phyloP scores from a whole-genome alignment of 2,113 vertebrate genomes.

The Acinonyx jubatus region DNA sequence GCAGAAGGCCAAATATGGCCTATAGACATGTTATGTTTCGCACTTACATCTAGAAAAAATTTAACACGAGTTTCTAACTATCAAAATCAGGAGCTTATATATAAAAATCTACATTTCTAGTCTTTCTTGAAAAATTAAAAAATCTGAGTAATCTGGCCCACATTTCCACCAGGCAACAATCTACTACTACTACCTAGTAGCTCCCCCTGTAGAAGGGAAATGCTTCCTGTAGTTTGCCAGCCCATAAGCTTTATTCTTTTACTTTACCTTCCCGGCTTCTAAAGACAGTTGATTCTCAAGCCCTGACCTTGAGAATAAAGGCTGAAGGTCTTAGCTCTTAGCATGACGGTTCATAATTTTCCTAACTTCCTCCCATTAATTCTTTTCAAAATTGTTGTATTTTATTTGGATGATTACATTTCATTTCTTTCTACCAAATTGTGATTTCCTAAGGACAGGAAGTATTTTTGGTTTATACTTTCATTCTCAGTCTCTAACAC shows the following conservation, averaged over 20 bases:
- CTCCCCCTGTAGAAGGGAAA: neutral
- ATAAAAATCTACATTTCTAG: neutral
- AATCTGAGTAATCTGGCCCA: neutral
- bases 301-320: neutral
- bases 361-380: neutral
- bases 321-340: neutral
- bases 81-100: neutral
- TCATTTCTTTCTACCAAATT: neutral
- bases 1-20: neutral
- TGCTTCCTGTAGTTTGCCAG: neutral
- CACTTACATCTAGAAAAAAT: neutral
- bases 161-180: neutral
- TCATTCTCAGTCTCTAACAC: neutral
- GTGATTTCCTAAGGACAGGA: neutral
- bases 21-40: neutral
- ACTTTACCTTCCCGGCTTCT: neutral
- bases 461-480: constrained; percentile 5
- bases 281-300: neutral
- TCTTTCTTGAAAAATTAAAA: neutral
- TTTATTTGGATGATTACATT: neutral
- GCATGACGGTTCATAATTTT: neutral
- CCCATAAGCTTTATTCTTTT: neutral
- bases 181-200: neutral
- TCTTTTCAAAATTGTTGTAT: neutral
- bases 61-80: neutral